Evolutionary conservation across 2,797 vertebrate genomes (phyloP).

Genomic region (Graptemys geographica): DNA sequence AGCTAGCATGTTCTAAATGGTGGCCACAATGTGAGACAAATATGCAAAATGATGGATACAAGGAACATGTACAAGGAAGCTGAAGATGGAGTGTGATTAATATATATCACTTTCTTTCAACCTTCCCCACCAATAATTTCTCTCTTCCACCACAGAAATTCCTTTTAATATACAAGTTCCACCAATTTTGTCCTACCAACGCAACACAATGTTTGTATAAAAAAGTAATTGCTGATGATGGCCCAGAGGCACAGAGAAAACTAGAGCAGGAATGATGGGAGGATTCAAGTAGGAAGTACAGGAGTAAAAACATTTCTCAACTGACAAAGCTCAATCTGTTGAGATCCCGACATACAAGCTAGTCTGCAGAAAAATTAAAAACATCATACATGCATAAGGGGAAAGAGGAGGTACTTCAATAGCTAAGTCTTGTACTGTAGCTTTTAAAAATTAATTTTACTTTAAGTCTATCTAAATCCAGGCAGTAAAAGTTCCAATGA

Average conservation of each 20-base stretch:
- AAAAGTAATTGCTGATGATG: background rate
- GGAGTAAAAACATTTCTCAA: background rate
- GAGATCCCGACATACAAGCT: accelerated
- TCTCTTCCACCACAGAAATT: background rate
- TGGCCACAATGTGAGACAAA: background rate
- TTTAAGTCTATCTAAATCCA: background rate
- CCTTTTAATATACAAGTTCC: background rate
- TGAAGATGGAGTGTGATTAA: background rate
- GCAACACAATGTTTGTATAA: background rate
- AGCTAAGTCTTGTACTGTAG: background rate
- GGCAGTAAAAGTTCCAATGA: background rate
- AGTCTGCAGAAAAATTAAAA: background rate
- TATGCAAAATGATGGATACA: background rate
- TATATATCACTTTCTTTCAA: background rate
- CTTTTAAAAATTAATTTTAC: background rate
- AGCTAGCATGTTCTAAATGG: background rate
- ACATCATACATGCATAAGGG: background rate
- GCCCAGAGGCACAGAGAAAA: background rate
- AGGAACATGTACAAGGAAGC: background rate
- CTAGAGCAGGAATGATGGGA: background rate
- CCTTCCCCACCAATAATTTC: background rate
- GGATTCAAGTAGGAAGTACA: background rate
- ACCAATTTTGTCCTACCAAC: background rate
- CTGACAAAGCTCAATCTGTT: background rate
- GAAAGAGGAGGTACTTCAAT: background rate